phyloP scores from a whole-genome alignment of 2,888 invertebrate species.

The Rhabditoides inermis region DNA sequence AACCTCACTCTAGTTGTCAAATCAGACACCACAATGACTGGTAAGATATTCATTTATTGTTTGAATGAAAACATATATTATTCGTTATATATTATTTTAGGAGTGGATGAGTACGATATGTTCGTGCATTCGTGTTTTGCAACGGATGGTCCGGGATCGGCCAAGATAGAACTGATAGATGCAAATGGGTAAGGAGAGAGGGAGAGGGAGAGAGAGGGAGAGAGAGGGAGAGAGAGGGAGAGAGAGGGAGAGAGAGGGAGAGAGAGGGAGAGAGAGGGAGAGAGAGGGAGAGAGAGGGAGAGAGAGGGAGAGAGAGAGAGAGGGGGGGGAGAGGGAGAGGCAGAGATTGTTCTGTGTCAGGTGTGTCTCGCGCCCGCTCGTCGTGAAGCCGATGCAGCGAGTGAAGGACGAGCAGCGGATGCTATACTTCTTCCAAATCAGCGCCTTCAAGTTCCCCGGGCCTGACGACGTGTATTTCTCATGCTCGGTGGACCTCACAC shows the following conservation, averaged over 20 bases:
- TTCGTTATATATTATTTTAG: conserved; percentile 15
- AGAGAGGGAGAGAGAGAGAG: too few relatives aligned
- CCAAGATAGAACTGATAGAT: conserved; percentile 43
- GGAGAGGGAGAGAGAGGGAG: not conserved
- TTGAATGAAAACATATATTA: too few relatives aligned
- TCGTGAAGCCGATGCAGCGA: conserved; percentile 36
- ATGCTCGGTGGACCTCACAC: conserved; percentile 49
- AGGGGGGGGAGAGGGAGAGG: not conserved
- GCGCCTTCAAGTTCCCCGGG: conserved; percentile 45
- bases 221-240: not conserved
- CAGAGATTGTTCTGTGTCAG: conserved; percentile 16
- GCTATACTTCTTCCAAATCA: conserved; percentile 18
- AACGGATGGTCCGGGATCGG: conserved; percentile 41
- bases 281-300: too few relatives aligned
- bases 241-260: too few relatives aligned
- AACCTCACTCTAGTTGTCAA: conserved; percentile 45
- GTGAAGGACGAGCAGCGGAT: too few relatives aligned
- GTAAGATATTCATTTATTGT: conserved; percentile 2
- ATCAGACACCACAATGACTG: conserved; percentile 24
- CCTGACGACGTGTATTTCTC: conserved; percentile 51
- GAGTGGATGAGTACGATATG: conserved; percentile 41
- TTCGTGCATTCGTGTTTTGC: conserved; percentile 51
- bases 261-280: too few relatives aligned
- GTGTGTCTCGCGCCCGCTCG: conserved; percentile 40
- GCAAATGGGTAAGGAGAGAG: conserved; percentile 28